phyloP scores from a whole-genome alignment of 2,113 vertebrate species.

The Malaclemys terrapin region DNA sequence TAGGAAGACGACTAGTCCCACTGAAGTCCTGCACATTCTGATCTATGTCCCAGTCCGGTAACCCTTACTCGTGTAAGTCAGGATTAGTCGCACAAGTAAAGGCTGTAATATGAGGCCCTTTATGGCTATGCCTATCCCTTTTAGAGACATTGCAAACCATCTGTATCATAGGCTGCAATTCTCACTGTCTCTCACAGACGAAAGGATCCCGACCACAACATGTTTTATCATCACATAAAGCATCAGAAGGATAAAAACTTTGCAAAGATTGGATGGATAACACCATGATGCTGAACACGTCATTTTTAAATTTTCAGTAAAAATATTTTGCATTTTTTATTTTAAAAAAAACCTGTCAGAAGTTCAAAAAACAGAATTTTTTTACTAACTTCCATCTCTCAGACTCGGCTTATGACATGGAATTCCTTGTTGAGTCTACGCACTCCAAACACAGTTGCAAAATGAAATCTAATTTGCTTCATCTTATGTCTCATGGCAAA shows the following conservation, averaged over 20 bases:
- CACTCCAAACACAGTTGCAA: slow-evolving; percentile 47
- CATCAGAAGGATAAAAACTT: not conserved
- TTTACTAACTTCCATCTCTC: slow-evolving; percentile 4
- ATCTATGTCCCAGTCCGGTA: not conserved
- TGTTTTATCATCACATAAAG: not conserved
- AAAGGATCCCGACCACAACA: too few relatives aligned
- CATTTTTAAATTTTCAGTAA: not conserved
- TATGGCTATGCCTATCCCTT: not conserved
- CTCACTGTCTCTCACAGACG: too few relatives aligned
- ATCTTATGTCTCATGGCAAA: slow-evolving; percentile 66
- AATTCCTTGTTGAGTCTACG: slow-evolving; percentile 37
- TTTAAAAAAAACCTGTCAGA: not conserved
- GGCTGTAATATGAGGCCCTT: not conserved
- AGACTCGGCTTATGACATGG: slow-evolving; percentile 10
- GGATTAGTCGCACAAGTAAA: not conserved
- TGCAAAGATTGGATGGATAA: not conserved
- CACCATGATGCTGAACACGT: too few relatives aligned
- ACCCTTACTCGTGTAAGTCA: not conserved
- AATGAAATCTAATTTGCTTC: slow-evolving; percentile 67
- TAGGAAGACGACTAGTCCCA: not conserved
- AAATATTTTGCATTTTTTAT: not conserved
- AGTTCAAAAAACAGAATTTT: not conserved
- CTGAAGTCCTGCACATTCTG: not conserved
- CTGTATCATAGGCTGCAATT: too few relatives aligned
- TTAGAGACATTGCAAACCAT: not conserved